Evolutionary conservation across 2,797 vertebrate species (phyloP).

Genomic region (Triplophysa yarkandensis): DNA sequence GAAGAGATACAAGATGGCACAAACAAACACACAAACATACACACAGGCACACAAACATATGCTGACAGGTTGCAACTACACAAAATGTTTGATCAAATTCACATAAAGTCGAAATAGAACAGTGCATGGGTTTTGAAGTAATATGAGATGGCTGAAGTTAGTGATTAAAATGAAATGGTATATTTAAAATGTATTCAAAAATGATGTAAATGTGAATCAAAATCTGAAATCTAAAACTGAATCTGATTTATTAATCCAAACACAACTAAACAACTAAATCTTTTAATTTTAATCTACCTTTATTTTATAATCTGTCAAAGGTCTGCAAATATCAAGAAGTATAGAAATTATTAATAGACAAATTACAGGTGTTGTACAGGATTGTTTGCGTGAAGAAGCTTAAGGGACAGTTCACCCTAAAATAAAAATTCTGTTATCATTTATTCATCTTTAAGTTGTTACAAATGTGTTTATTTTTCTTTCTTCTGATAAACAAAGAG

Average conservation of each 20-base stretch:
- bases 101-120: not conserved
- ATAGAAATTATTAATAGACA: no score
- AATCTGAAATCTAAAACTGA: not conserved
- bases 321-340: no score
- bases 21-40: slow-evolving; percentile 21
- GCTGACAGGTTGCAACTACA: not conserved
- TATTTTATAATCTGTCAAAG: no score
- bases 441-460: no score
- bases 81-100: not conserved
- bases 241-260: not conserved
- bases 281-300: no score
- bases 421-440: no score
- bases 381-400: no score
- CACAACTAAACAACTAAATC: no score
- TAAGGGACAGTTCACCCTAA: no score
- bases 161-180: not conserved
- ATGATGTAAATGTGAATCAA: not conserved
- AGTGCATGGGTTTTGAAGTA: not conserved
- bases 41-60: slow-evolving; percentile 11
- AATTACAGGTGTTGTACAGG: no score
- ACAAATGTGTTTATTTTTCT: no score
- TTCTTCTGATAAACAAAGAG: no score
- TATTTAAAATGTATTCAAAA: not conserved
- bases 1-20: slow-evolving; percentile 15
- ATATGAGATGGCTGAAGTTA: not conserved